A percentile compares a stretch with the other conserved stretches of the same genome.
phyloP scores from a whole-genome alignment of 1,140 invertebrate genomes.

The Solen grandis region DNA sequence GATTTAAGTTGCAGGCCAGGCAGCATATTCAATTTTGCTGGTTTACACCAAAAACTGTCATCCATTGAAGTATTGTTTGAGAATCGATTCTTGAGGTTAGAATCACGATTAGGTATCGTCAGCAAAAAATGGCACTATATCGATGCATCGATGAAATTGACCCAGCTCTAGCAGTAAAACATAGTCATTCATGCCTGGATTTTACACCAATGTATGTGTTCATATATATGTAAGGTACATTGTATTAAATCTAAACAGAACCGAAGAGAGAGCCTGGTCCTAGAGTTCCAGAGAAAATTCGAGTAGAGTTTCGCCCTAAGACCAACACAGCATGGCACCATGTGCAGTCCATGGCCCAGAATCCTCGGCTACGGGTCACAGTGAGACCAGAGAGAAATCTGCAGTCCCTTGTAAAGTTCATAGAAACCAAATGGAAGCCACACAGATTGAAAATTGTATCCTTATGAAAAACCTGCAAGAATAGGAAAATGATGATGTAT shows the following conservation, averaged over 20 bases:
- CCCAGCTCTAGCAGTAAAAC: too few relatives aligned
- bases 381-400: slow-evolving; percentile 89
- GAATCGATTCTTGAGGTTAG: too few relatives aligned
- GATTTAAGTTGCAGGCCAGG: too few relatives aligned
- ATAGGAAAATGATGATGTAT: background rate
- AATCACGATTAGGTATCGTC: too few relatives aligned
- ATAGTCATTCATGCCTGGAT: slow-evolving; percentile 10
- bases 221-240: slow-evolving; percentile 6
- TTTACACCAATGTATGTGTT: slow-evolving; percentile 11
- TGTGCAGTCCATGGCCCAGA: slow-evolving; percentile 93
- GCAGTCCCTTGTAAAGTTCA: slow-evolving; percentile 87
- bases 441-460: slow-evolving; percentile 83
- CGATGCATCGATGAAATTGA: too few relatives aligned
- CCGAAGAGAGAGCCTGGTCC: slow-evolving; percentile 89
- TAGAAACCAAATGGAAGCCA: slow-evolving; percentile 89
- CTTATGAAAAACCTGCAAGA: slow-evolving; percentile 67
- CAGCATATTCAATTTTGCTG: too few relatives aligned
- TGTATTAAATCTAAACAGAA: slow-evolving; percentile 75
- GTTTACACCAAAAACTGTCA: too few relatives aligned
- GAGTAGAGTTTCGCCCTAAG: slow-evolving; percentile 89
- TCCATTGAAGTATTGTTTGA: too few relatives aligned
- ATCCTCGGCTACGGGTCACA: slow-evolving; percentile 90
- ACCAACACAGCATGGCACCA: slow-evolving; percentile 90
- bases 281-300: slow-evolving; percentile 90
- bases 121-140: background rate